Percentiles rank a stretch among this genome's conserved stretches.
These are phyloP conservation scores for Symphodus melops DNA, from an alignment of 2,113 vertebrate genomes.

Conservation along the genomic window DNA sequence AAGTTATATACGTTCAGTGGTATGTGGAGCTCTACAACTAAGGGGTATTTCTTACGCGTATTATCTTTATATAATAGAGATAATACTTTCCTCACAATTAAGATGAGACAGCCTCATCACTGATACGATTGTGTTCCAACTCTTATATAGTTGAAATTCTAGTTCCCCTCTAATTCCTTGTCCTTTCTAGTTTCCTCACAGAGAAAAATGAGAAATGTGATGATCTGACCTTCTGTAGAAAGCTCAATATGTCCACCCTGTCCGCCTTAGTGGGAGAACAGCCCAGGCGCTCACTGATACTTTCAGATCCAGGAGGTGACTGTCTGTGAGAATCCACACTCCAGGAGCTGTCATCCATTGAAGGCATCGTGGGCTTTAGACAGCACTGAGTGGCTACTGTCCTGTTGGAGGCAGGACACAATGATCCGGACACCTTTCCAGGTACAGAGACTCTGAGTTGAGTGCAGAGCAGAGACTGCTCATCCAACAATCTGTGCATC, in stretches of 20 bases:
- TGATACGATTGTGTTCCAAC: no score
- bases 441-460: conserved; percentile 71
- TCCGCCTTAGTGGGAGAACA: conserved; percentile 52
- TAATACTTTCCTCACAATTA: no score
- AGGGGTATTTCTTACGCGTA: no score
- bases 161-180: neutral
- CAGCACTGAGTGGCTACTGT: conserved; percentile 74
- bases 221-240: conserved; percentile 73
- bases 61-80: no score
- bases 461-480: conserved; percentile 82
- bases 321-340: conserved; percentile 14
- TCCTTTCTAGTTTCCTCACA: neutral
- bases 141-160: no score
- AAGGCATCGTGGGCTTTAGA: conserved; percentile 36
- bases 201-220: neutral
- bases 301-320: conserved; percentile 15
- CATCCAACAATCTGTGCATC: conserved; percentile 84
- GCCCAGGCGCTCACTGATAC: neutral
- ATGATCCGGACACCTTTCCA: neutral
- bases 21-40: no score
- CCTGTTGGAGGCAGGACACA: conserved; percentile 16
- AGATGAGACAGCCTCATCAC: no score
- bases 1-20: no score
- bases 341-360: conserved; percentile 22
- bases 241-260: conserved; percentile 72